These are phyloP conservation scores for Eupithecia pulchellata DNA, from an alignment of 2,888 invertebrate genomes.

Conservation along the genomic window DNA sequence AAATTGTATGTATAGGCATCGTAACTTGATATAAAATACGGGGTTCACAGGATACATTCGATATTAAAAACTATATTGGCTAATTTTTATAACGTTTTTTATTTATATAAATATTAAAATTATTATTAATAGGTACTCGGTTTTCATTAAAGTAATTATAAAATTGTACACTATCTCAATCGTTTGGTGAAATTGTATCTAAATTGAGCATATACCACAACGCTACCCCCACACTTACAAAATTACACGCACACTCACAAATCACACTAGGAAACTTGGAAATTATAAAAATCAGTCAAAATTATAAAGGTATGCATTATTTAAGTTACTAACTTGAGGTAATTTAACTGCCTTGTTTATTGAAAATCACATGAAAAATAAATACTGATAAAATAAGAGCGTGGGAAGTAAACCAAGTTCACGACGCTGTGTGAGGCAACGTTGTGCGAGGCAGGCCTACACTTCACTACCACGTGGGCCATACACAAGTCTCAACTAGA, in stretches of 20 bases:
- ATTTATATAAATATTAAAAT: constrained; percentile 85
- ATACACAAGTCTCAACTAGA: not conserved
- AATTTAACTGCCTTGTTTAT: constrained; percentile 78
- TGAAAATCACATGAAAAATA: constrained; percentile 78
- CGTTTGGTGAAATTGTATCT: constrained; percentile 84
- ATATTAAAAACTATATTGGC: constrained; percentile 50
- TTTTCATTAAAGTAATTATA: constrained; percentile 84
- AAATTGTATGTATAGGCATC: constrained; percentile 48
- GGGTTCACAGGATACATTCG: constrained; percentile 61
- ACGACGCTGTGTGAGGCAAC: constrained; percentile 77
- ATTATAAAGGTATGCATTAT: constrained; percentile 66
- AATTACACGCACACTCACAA: constrained; percentile 70
- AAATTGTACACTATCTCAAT: constrained; percentile 83
- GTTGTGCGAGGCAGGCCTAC: constrained; percentile 72
- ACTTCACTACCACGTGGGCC: constrained; percentile 46
- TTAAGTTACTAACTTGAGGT: constrained; percentile 80
- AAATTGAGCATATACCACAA: constrained; percentile 85
- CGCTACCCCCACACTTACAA: constrained; percentile 79
- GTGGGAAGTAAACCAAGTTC: constrained; percentile 57
- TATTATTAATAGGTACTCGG: constrained; percentile 84
- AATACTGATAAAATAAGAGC: constrained; percentile 80
- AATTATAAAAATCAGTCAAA: constrained; percentile 83
- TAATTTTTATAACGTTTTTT: constrained; percentile 79
- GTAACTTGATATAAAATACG: constrained; percentile 64
- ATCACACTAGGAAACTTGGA: constrained; percentile 82